phyloP scores from a whole-genome alignment of 2,888 invertebrate genomes.

The Leucozona laternaria region DNA sequence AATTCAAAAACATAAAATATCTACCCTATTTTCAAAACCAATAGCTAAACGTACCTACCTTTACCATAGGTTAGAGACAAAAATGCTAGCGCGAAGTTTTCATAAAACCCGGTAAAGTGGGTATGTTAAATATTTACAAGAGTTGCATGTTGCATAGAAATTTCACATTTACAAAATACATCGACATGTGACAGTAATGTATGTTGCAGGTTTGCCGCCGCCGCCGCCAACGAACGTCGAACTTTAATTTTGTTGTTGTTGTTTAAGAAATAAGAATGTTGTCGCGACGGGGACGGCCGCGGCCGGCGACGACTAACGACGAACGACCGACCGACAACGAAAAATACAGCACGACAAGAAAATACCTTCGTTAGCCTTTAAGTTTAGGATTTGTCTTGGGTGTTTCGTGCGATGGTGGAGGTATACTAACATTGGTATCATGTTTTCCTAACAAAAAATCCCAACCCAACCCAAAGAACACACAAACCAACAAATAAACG shows the following conservation, averaged over 20 bases:
- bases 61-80: background rate
- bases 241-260: slow-evolving; percentile 58
- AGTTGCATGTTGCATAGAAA: slow-evolving; percentile 47
- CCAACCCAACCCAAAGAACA: slow-evolving; percentile 52
- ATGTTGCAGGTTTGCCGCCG: slow-evolving; percentile 33
- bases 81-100: slow-evolving; percentile 1
- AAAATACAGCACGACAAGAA: slow-evolving; percentile 49
- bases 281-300: slow-evolving; percentile 48
- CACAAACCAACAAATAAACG: slow-evolving; percentile 61
- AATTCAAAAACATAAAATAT: too few species aligned
- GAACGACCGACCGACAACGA: slow-evolving; percentile 40
- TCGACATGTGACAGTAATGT: slow-evolving; percentile 12
- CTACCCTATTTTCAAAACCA: too few species aligned
- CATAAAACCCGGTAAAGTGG: slow-evolving; percentile 32
- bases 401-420: slow-evolving; percentile 13
- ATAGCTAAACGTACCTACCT: background rate
- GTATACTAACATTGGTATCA: slow-evolving; percentile 19
- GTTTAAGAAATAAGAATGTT: slow-evolving; percentile 50
- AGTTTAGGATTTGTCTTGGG: slow-evolving; percentile 60
- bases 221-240: slow-evolving; percentile 17
- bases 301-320: slow-evolving; percentile 30
- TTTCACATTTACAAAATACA: slow-evolving; percentile 20
- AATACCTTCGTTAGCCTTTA: slow-evolving; percentile 64
- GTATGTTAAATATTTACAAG: slow-evolving; percentile 69
- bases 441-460: slow-evolving; percentile 24